Percentiles rank a stretch among this genome's conserved stretches.
Evolutionary conservation across 2,113 vertebrate genomes (phyloP).

Genomic region (Archocentrus centrarchus): DNA sequence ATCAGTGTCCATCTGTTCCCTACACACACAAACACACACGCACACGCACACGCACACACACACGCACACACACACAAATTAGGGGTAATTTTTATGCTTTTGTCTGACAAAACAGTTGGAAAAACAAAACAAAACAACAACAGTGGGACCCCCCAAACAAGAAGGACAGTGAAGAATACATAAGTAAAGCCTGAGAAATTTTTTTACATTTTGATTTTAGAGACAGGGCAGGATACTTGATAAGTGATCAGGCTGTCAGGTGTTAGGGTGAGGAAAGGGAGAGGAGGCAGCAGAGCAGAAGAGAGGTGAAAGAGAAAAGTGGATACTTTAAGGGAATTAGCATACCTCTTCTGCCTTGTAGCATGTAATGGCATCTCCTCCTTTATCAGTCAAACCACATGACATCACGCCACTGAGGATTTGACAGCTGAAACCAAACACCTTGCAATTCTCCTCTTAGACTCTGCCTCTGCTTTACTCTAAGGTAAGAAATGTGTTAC

Average conservation of each 20-base stretch:
- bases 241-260: slow-evolving; percentile 34
- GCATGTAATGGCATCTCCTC: slow-evolving; percentile 35
- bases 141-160: neutral
- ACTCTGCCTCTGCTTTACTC: slow-evolving; percentile 12
- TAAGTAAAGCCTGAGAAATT: neutral
- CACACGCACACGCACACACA: neutral
- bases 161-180: neutral
- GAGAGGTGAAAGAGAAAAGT: slow-evolving; percentile 22
- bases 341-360: slow-evolving; percentile 23
- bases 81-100: neutral
- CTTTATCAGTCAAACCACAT: slow-evolving; percentile 35
- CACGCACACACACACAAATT: neutral
- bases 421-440: slow-evolving; percentile 39
- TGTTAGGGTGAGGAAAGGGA: slow-evolving; percentile 25
- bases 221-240: slow-evolving; percentile 22
- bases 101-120: neutral
- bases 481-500: slow-evolving; percentile 29
- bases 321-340: slow-evolving; percentile 29
- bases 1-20: neutral
- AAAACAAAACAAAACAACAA: neutral
- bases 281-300: neutral
- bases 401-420: slow-evolving; percentile 30
- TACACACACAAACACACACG: neutral
- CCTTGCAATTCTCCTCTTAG: neutral
- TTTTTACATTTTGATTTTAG: slow-evolving; percentile 49